Percentiles rank a stretch among this genome's conserved stretches.
Conservation (phyloP, 2,797 vertebrate species). For the Mormyrops attenuatus region DNA sequence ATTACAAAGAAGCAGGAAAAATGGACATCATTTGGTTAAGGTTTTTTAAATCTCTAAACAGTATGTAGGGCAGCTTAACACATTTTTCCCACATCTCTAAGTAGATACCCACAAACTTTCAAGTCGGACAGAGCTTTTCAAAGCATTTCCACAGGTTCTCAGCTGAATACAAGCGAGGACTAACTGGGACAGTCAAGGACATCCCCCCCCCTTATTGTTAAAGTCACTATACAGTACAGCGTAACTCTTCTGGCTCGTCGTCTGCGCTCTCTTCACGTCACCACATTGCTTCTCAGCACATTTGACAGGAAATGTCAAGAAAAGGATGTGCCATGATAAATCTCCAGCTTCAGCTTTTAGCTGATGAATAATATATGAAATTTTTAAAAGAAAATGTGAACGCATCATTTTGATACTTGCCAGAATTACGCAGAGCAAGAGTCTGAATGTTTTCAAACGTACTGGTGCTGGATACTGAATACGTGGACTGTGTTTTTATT, state of each 20-base stretch:
- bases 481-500: not conserved
- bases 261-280: not conserved
- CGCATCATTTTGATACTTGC: not conserved
- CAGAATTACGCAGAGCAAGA: not conserved
- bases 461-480: not conserved
- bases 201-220: not conserved
- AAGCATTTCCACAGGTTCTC: conserved; percentile 7
- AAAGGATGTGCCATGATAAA: not conserved
- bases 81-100: not conserved
- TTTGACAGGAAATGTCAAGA: not conserved
- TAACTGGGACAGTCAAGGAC: not conserved
- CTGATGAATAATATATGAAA: not conserved
- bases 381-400: not conserved
- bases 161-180: not conserved
- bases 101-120: not conserved
- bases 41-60: not conserved
- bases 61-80: not conserved
- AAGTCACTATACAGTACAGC: not conserved
- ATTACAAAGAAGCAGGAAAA: not conserved
- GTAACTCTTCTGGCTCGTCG: not conserved
- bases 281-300: not conserved
- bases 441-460: not conserved
- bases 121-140: not conserved
- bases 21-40: not conserved
- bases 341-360: not conserved